A percentile compares a stretch with the other conserved stretches of the same genome.
Evolutionary conservation across 2,113 vertebrate species (phyloP).

Genomic region (Aphyosemion australe): DNA sequence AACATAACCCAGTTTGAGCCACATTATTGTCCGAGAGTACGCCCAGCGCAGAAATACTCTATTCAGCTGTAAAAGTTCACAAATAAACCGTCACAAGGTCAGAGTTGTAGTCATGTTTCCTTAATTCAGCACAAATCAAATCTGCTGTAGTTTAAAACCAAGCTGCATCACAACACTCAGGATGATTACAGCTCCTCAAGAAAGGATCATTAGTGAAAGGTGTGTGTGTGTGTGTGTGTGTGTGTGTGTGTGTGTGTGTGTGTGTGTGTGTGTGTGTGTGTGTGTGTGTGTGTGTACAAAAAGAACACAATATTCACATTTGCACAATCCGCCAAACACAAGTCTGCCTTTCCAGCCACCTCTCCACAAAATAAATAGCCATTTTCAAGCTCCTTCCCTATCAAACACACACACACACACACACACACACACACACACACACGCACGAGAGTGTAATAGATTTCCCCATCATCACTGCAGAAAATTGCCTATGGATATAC

Average conservation of each 20-base stretch:
- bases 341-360: conserved; percentile 23
- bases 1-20: conserved; percentile 24
- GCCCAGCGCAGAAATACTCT: not conserved
- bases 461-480: conserved; percentile 48
- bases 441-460: conserved; percentile 46
- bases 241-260: too few species aligned
- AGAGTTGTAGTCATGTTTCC: conserved; percentile 27
- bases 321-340: conserved; percentile 12
- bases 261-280: too few species aligned
- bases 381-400: not conserved
- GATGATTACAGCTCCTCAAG: not conserved
- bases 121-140: conserved; percentile 35
- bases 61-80: not conserved
- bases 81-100: conserved; percentile 8
- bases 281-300: not conserved
- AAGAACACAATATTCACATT: not conserved
- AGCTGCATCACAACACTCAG: conserved; percentile 1
- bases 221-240: too few species aligned
- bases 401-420: conserved; percentile 8
- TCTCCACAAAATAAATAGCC: conserved; percentile 32
- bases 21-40: not conserved
- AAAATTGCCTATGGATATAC: conserved; percentile 51
- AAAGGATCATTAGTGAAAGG: conserved; percentile 5
- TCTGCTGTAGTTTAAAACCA: conserved; percentile 24
- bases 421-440: conserved; percentile 16